Base-by-base conservation (phyloP, 2,113 vertebrate genomes). In the Phocoena sinus region DNA sequence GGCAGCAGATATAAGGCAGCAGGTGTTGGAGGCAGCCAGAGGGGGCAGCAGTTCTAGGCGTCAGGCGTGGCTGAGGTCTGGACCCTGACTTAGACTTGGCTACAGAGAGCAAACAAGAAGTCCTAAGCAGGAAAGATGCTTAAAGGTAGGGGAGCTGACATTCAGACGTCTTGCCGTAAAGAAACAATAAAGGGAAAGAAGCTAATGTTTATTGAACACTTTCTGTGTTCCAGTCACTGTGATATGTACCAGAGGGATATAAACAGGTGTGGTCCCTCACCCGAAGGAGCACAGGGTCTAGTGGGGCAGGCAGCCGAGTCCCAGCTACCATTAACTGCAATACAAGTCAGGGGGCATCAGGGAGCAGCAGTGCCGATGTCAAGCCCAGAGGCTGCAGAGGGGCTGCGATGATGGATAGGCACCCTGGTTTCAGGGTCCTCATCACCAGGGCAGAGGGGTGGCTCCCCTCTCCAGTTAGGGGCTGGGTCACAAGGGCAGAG, bases 241-340 rank as follows among this genome's bases (percentile, higher is more conserved):
- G 63, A 31, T 47, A 44, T 5, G 21, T 28, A 12, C 38, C 10
- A 18, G 23, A 58, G 65, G 23, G 20, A 44, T 58, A 26, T 14
- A 21, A 70, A 65, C 28, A 31, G 70, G 13, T 25, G 10, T 9
- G 28, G 41, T 23, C 41, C 38, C 33, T 89, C 44, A 10, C 70
- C 9, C 0, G 5, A 70, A 33, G 28, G 28, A 41, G 8, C 25
- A 11, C 44, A 89, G 65, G 25, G 53, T 33, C 47, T 11, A 8
- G 20, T 0, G 1, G 33, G n/a, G 31, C 14, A 10, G 41, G 38
- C 3, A 28, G 31, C 11, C n/a, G 2, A 5, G 2, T 21, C 4
- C 21, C 4, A 21, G 68, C 44, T 18, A 41, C 20, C 20, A 38
- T 14, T 47, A 25, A 70, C 80, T 6, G 0, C 9, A 28, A 10